Conservation (phyloP, 2,888 invertebrate species). For the Parapristionchus giblindavisi region DNA sequence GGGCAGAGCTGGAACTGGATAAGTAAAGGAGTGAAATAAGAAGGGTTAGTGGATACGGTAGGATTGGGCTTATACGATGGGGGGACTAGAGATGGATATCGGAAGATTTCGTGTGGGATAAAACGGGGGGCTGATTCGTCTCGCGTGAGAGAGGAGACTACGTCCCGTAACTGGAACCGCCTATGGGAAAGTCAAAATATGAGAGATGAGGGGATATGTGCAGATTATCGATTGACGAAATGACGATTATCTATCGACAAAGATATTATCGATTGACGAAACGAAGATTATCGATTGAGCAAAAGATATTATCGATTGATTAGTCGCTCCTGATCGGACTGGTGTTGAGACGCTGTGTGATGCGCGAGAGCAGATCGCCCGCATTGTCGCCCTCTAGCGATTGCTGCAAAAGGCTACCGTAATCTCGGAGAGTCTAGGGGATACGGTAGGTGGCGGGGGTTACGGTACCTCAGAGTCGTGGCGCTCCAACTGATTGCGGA, state of each 20-base stretch:
- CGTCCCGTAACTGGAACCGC: no score
- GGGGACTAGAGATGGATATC: no score
- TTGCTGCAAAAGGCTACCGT: constrained; percentile 7
- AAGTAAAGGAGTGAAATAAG: no score
- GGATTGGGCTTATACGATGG: no score
- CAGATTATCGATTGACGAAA: background rate
- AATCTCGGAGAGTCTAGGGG: background rate
- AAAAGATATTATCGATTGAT: background rate
- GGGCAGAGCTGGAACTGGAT: no score
- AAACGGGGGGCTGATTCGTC: no score
- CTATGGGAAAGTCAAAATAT: no score
- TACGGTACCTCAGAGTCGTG: constrained; percentile 34
- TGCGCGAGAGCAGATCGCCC: constrained; percentile 17
- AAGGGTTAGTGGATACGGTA: no score
- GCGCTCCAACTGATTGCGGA: background rate
- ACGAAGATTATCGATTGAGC: background rate
- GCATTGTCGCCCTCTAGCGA: constrained; percentile 14
- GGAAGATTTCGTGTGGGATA: no score
- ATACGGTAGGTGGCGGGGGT: background rate
- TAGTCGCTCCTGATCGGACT: background rate
- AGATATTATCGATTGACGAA: background rate
- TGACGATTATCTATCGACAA: background rate
- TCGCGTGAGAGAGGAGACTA: no score
- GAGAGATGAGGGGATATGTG: no score
- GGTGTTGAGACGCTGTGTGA: constrained; percentile 30